These are phyloP conservation scores for Xestia c-nigrum DNA, from an alignment of 2,888 invertebrate genomes.

Conservation along the genomic window DNA sequence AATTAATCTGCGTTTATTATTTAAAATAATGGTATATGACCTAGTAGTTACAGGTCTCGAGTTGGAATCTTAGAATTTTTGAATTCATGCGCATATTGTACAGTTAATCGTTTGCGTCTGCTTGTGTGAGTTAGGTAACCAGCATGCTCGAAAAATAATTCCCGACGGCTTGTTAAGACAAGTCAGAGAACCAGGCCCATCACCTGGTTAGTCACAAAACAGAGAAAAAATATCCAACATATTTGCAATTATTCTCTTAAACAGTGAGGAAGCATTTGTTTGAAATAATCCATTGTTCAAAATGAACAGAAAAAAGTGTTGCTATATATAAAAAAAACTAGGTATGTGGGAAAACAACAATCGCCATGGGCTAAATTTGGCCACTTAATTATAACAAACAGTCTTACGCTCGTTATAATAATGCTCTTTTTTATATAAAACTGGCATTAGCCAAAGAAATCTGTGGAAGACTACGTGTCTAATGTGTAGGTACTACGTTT, in stretches of 20 bases:
- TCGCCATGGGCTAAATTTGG: not conserved
- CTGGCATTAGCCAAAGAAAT: not conserved
- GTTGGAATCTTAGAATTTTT: no score
- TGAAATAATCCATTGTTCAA: not conserved
- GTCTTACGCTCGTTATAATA: not conserved
- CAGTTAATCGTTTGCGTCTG: no score
- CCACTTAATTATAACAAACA: not conserved
- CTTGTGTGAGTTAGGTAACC: no score
- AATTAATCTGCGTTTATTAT: not conserved
- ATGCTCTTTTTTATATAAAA: not conserved
- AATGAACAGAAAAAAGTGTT: not conserved
- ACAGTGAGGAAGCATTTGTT: not conserved
- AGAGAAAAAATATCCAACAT: not conserved
- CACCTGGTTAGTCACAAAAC: no score
- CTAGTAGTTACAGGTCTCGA: no score
- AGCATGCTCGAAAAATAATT: no score
- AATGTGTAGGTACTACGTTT: no score
- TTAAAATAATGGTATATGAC: not conserved
- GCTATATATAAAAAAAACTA: not conserved
- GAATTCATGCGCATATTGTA: no score
- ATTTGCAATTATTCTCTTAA: not conserved
- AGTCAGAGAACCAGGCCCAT: no score
- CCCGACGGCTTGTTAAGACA: no score
- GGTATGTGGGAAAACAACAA: not conserved
- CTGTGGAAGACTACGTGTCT: not conserved